A percentile compares a stretch with the other conserved stretches of the same genome.
phyloP scores from a whole-genome alignment of 2,888 invertebrate genomes.

The Sisyra terminalis region DNA sequence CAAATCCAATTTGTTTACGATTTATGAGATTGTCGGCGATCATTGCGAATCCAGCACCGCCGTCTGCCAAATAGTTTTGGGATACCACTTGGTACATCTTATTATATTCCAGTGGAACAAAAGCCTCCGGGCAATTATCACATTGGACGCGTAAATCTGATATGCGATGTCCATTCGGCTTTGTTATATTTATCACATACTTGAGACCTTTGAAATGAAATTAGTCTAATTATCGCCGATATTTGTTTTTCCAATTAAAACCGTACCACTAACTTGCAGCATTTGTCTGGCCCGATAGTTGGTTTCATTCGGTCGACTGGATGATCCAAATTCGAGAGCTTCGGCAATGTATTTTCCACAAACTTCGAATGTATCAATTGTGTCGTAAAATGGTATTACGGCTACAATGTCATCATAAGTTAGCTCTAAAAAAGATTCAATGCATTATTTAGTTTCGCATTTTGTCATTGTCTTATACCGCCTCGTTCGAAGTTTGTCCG shows the following conservation, averaged over 20 bases:
- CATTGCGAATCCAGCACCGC: constrained; percentile 50
- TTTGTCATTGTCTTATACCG: constrained; percentile 26
- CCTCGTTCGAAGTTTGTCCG: constrained; percentile 48
- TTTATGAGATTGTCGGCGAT: constrained; percentile 33
- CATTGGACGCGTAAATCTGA: constrained; percentile 38
- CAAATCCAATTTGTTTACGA: constrained; percentile 28
- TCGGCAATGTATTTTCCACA: constrained; percentile 44
- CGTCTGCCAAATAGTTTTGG: constrained; percentile 42
- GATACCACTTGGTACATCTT: constrained; percentile 44
- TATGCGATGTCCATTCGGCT: constrained; percentile 41
- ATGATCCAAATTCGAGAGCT: constrained; percentile 40
- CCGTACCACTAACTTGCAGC: constrained; percentile 42
- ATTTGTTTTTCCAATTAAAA: too few relatives aligned
- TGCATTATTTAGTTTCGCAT: background rate
- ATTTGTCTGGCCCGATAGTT: constrained; percentile 32
- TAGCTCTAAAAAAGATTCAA: constrained; percentile 33
- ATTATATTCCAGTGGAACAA: constrained; percentile 35
- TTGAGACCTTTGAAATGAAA: too few relatives aligned
- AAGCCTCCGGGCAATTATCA: constrained; percentile 46
- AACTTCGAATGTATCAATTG: constrained; percentile 52
- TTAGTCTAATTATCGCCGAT: too few relatives aligned
- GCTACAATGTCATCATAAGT: constrained; percentile 52
- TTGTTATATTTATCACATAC: constrained; percentile 36
- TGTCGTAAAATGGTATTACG: constrained; percentile 62
- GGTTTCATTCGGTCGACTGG: constrained; percentile 21